Evolutionary conservation across 2,113 vertebrate species (phyloP).

Genomic region (Oncorhynchus clarkii): DNA sequence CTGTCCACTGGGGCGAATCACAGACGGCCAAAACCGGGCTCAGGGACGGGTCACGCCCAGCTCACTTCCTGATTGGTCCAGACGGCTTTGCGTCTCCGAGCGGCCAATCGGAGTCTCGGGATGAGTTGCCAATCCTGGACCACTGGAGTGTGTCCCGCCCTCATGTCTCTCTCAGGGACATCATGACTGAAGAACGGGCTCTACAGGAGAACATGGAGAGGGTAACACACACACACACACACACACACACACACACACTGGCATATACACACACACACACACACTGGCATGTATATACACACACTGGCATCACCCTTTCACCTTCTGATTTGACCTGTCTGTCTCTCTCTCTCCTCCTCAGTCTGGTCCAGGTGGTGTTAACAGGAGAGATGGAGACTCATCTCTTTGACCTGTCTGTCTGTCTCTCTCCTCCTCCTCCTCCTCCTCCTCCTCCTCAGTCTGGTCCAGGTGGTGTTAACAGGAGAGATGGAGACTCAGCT

Average conservation of each 20-base stretch:
- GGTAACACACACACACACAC: not conserved
- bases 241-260: not conserved
- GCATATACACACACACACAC: too few relatives aligned
- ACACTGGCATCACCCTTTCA: not conserved
- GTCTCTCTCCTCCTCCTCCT: too few relatives aligned
- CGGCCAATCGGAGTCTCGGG: conserved; percentile 50
- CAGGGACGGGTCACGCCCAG: conserved; percentile 32
- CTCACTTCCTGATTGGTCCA: conserved; percentile 35
- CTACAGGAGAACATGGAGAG: conserved; percentile 78
- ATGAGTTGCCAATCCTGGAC: conserved; percentile 80
- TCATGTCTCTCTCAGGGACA: conserved; percentile 87
- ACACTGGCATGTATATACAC: too few relatives aligned
- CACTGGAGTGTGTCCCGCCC: conserved; percentile 84
- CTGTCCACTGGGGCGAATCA: conserved; percentile 48
- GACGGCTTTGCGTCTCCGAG: conserved; percentile 40
- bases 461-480: too few relatives aligned
- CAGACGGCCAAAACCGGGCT: conserved; percentile 11
- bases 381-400: too few relatives aligned
- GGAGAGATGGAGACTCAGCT: too few relatives aligned
- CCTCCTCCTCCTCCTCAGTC: too few relatives aligned
- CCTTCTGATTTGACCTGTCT: not conserved
- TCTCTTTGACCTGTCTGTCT: too few relatives aligned
- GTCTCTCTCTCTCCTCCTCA: not conserved
- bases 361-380: too few relatives aligned
- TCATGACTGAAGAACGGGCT: conserved; percentile 92